phyloP scores from a whole-genome alignment of 2,888 invertebrate genomes.

The Ecdyonurus torrentis region DNA sequence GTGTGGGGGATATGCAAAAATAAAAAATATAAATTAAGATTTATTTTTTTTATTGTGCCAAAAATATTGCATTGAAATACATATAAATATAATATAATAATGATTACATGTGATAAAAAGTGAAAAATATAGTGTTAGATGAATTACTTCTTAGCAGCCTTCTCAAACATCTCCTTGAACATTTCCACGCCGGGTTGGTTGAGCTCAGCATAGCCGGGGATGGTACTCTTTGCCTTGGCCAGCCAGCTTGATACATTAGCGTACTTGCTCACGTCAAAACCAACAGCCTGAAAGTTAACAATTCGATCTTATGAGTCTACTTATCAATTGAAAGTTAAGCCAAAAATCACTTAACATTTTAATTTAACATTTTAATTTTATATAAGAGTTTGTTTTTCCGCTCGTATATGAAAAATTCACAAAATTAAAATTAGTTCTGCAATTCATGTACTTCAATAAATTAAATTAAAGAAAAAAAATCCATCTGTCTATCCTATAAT shows the following conservation, averaged over 20 bases:
- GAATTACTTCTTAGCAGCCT: not conserved
- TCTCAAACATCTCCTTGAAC: slow-evolving; percentile 12
- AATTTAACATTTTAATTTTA: too few relatives aligned
- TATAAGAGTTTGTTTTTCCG: too few relatives aligned
- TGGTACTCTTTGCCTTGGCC: slow-evolving; percentile 35
- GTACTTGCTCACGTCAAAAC: slow-evolving; percentile 49
- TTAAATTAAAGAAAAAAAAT: too few relatives aligned
- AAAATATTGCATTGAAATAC: not conserved
- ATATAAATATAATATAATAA: not conserved
- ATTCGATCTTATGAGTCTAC: not conserved
- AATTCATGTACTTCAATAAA: too few relatives aligned
- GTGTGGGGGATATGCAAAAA: too few relatives aligned
- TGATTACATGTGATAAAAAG: too few relatives aligned
- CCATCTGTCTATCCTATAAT: too few relatives aligned
- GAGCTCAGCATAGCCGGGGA: slow-evolving; percentile 35
- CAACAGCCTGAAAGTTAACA: slow-evolving; percentile 23
- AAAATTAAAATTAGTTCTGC: too few relatives aligned
- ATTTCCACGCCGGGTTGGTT: slow-evolving; percentile 18
- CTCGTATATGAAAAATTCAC: too few relatives aligned
- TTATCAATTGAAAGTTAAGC: not conserved
- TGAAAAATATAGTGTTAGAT: too few relatives aligned
- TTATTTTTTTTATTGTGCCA: slow-evolving; percentile 1
- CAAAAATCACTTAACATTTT: not conserved
- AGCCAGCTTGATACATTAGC: slow-evolving; percentile 48
- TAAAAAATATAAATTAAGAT: not conserved